These are phyloP conservation scores for Brachypteracias leptosomus DNA, from an alignment of 2,113 vertebrate genomes.

Conservation along the genomic window DNA sequence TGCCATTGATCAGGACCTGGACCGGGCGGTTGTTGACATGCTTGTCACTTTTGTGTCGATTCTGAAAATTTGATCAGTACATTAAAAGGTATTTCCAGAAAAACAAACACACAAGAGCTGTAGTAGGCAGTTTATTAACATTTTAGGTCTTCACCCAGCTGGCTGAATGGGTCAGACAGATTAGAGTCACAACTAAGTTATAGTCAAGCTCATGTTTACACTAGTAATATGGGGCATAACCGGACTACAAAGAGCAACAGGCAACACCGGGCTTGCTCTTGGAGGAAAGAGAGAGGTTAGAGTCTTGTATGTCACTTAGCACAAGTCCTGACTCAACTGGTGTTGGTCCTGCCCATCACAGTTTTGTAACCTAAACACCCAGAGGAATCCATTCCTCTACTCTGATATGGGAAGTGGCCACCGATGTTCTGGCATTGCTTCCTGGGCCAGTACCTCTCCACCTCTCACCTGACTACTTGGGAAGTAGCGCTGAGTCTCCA, in stretches of 20 bases:
- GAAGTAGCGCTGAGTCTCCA: background rate
- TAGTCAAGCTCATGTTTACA: background rate
- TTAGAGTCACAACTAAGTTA: background rate
- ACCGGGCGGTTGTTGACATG: conserved; percentile 91
- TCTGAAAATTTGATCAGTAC: conserved; percentile 73
- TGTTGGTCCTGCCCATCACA: background rate
- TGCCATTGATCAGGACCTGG: conserved; percentile 82
- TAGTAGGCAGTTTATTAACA: background rate
- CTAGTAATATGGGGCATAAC: background rate
- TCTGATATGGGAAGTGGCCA: background rate
- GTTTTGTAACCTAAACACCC: background rate
- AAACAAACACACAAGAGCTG: background rate
- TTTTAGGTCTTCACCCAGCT: background rate
- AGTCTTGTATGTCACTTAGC: background rate
- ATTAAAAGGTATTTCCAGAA: background rate
- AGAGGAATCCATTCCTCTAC: background rate
- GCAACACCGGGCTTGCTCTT: rapidly evolving
- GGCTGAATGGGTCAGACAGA: background rate
- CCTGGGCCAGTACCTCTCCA: background rate
- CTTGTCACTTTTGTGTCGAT: conserved; percentile 87
- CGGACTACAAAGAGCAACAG: background rate
- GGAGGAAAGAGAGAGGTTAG: background rate
- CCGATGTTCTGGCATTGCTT: background rate
- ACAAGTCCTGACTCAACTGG: background rate
- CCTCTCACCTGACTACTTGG: background rate